These are phyloP conservation scores for Circaetus gallicus DNA, from an alignment of 2,113 vertebrate genomes.

Conservation along the genomic window DNA sequence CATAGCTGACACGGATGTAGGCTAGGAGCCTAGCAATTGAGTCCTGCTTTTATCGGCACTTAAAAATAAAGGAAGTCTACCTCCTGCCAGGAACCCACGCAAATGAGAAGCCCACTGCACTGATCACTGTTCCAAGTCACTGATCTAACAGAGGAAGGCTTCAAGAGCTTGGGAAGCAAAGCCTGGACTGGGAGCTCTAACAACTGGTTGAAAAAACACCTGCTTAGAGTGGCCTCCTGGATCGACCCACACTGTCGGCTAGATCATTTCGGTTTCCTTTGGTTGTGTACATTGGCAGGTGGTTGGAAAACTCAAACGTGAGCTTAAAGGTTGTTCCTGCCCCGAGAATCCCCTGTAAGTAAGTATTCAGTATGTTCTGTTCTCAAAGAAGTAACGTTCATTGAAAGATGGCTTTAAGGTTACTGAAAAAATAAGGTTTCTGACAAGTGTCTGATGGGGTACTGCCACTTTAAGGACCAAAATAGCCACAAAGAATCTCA, in stretches of 20 bases:
- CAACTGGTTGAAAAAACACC: neutral
- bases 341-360: neutral
- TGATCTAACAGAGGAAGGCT: constrained; percentile 21
- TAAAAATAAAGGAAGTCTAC: neutral
- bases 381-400: neutral
- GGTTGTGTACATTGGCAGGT: neutral
- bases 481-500: neutral
- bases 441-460: neutral
- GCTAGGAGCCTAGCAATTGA: neutral
- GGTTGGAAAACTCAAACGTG: neutral
- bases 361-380: neutral
- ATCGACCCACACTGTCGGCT: neutral
- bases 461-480: neutral
- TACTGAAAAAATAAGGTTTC: neutral
- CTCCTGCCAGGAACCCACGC: neutral
- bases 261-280: neutral
- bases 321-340: neutral
- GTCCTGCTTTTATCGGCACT: constrained; percentile 4
- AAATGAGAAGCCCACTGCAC: neutral
- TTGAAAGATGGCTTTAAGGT: neutral
- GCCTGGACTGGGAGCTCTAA: neutral
- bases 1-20: neutral
- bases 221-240: neutral
- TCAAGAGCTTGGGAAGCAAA: neutral
- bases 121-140: constrained; percentile 49